Percentiles rank a stretch among this genome's conserved stretches.
phyloP scores from a whole-genome alignment of 1,140 invertebrate species.

The Drosophila ficusphila region DNA sequence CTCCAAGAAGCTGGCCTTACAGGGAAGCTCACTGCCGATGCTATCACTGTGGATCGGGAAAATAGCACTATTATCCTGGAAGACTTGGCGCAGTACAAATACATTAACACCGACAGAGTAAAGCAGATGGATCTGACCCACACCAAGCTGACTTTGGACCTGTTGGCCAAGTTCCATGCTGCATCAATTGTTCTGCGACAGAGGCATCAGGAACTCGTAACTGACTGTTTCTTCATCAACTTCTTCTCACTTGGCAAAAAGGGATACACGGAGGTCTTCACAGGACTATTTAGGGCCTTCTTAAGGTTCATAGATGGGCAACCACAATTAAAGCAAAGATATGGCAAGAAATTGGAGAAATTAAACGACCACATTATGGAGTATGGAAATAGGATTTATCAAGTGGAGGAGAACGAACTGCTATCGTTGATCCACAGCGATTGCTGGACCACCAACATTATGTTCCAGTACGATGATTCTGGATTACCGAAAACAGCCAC shows the following conservation, averaged over 20 bases:
- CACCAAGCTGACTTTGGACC: constrained; percentile 84
- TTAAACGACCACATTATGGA: constrained; percentile 48
- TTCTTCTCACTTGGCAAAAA: constrained; percentile 38
- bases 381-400: constrained; percentile 35
- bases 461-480: constrained; percentile 85
- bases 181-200: constrained; percentile 35
- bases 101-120: constrained; percentile 85
- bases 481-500: constrained; percentile 83
- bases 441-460: constrained; percentile 87
- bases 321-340: constrained; percentile 26
- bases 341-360: constrained; percentile 55
- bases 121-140: constrained; percentile 85
- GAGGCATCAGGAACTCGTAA: constrained; percentile 29
- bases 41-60: constrained; percentile 55
- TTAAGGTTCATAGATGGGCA: constrained; percentile 29
- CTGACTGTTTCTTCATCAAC: constrained; percentile 7
- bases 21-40: constrained; percentile 59
- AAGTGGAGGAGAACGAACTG: constrained; percentile 84
- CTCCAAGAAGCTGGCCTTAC: constrained; percentile 44
- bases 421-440: constrained; percentile 87
- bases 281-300: constrained; percentile 16
- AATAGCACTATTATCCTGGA: constrained; percentile 80
- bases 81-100: constrained; percentile 85
- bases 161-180: constrained; percentile 86
- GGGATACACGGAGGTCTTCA: constrained; percentile 20